These are phyloP conservation scores for Mesoclemmys tuberculata DNA, from an alignment of 2,113 vertebrate genomes.

Conservation along the genomic window DNA sequence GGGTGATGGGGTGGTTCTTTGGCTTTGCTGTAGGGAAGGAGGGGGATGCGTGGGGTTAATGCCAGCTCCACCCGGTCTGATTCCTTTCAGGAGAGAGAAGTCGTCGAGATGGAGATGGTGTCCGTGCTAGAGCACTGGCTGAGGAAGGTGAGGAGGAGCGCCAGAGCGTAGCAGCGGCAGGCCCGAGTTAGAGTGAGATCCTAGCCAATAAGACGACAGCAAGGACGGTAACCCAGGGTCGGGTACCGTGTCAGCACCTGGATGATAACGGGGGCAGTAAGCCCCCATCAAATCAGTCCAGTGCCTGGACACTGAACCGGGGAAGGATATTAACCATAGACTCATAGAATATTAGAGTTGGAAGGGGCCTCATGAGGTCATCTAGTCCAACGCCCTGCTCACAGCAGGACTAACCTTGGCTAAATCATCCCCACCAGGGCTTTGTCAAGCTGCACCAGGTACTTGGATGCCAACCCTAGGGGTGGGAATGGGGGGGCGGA, in stretches of 20 bases:
- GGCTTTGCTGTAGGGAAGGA: rapidly evolving
- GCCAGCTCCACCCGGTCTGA: background rate
- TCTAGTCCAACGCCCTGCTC: no score
- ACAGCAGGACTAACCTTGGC: no score
- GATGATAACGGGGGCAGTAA: background rate
- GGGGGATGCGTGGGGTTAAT: background rate
- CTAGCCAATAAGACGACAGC: background rate
- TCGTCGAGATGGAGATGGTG: background rate
- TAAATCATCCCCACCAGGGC: no score
- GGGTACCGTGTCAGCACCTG: background rate
- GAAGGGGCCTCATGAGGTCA: no score
- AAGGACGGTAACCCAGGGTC: background rate
- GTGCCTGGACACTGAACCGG: background rate
- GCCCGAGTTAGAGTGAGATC: no score
- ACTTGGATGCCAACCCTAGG: background rate
- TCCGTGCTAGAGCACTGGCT: constrained; percentile 48
- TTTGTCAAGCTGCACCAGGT: no score
- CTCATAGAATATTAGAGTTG: no score
- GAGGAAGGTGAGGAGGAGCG: constrained; percentile 49
- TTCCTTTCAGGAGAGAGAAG: constrained; percentile 55
- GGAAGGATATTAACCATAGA: background rate
- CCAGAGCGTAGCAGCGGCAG: rapidly evolving
- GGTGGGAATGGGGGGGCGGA: background rate
- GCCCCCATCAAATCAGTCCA: background rate
- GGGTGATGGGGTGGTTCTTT: background rate